A percentile compares a stretch with the other conserved stretches of the same genome.
Evolutionary conservation across 2,797 vertebrate genomes (phyloP).

Genomic region (Manis javanica): DNA sequence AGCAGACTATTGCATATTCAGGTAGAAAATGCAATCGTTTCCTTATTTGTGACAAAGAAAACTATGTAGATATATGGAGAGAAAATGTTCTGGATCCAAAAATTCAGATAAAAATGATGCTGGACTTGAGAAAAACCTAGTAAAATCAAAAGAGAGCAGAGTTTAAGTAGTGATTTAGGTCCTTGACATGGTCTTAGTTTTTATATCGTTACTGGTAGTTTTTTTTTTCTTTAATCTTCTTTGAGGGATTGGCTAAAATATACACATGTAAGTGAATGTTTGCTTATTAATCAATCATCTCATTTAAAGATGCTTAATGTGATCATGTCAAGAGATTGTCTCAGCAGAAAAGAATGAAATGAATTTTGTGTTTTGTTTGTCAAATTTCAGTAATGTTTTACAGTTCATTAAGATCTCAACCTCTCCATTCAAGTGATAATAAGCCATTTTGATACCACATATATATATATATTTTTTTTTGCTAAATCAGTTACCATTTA

Average conservation of each 20-base stretch:
- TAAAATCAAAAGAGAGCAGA: neutral
- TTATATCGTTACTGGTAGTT: neutral
- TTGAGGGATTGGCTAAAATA: neutral
- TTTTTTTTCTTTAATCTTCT: neutral
- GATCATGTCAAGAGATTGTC: neutral
- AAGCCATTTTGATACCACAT: neutral
- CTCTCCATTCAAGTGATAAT: neutral
- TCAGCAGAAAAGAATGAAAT: constrained; percentile 56
- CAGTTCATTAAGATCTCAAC: constrained; percentile 13
- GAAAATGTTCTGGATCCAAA: constrained; percentile 32
- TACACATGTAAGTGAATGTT: neutral
- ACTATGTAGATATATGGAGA: neutral
- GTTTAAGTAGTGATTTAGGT: neutral
- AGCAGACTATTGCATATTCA: neutral
- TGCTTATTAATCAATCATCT: neutral
- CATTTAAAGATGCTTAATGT: constrained; percentile 43
- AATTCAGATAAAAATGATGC: neutral
- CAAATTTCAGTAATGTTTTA: constrained; percentile 20
- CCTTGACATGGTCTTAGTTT: neutral
- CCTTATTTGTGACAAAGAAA: neutral
- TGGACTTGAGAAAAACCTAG: constrained; percentile 13
- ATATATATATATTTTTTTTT: too few species aligned
- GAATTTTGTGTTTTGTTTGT: constrained; percentile 53
- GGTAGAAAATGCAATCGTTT: constrained; percentile 13
- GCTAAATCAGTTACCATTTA: too few species aligned